A percentile compares a stretch with the other conserved stretches of the same genome.
Conservation (phyloP, 2,888 invertebrate species). For the Rambutsinella grinnellia region DNA sequence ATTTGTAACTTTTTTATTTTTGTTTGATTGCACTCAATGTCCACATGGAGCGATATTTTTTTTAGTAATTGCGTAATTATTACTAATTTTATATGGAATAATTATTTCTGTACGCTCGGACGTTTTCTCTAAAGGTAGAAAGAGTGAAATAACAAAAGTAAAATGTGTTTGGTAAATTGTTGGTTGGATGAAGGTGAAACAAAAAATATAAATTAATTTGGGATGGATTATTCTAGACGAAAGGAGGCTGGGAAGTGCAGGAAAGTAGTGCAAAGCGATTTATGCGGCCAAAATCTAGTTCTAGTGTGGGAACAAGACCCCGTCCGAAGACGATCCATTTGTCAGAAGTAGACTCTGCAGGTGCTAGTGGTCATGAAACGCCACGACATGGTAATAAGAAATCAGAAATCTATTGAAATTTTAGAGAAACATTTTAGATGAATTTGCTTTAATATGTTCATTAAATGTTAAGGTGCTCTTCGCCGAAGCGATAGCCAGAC, state of each 20-base stretch:
- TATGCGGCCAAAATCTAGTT: constrained; percentile 76
- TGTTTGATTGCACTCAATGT: no score
- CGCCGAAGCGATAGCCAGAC: constrained; percentile 66
- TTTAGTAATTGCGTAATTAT: no score
- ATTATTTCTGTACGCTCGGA: no score
- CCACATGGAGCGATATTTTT: no score
- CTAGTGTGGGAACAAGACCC: constrained; percentile 73
- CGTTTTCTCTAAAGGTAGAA: no score
- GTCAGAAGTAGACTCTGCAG: constrained; percentile 79
- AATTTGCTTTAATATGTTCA: no score
- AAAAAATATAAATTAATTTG: background rate
- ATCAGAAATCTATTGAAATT: no score
- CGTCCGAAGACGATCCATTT: constrained; percentile 89
- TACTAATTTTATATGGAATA: no score
- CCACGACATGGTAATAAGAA: constrained; percentile 47
- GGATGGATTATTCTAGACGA: constrained; percentile 54
- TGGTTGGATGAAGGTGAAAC: no score
- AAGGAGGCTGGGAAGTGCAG: constrained; percentile 65
- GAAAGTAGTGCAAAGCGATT: constrained; percentile 65
- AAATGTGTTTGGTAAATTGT: no score
- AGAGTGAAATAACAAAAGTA: no score
- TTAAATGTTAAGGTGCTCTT: constrained; percentile 51
- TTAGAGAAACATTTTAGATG: no score
- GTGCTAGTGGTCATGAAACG: constrained; percentile 75
- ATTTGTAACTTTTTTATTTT: constrained; percentile 6